Evolutionary conservation across 64 coral and sea anemone species (phyloP).

Genomic region (Montipora cactus): DNA sequence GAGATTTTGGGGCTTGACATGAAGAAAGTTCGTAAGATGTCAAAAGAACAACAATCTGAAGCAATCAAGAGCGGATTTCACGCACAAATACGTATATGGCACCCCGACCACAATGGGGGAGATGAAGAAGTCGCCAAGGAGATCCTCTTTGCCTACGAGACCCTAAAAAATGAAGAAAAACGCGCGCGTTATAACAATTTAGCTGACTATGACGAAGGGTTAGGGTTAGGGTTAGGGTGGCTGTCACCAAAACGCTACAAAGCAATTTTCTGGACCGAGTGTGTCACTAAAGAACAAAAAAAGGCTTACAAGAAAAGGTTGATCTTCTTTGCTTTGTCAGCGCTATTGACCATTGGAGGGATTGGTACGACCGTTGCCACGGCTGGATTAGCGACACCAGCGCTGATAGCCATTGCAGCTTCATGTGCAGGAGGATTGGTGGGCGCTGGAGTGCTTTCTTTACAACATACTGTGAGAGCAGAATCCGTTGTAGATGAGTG

Average conservation of each 20-base stretch:
- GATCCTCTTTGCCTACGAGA: slow-evolving; percentile 44
- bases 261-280: slow-evolving; percentile 70
- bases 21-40: slow-evolving; percentile 47
- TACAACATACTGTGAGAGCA: neutral
- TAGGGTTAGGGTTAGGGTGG: too few species aligned
- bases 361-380: neutral
- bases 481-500: slow-evolving; percentile 42
- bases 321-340: neutral
- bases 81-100: slow-evolving; percentile 63
- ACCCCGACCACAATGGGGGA: slow-evolving; percentile 69
- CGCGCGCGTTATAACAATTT: slow-evolving; percentile 62
- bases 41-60: slow-evolving; percentile 5
- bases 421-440: slow-evolving; percentile 16
- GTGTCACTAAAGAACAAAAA: slow-evolving; percentile 60
- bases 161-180: slow-evolving; percentile 43
- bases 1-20: slow-evolving; percentile 68
- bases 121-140: slow-evolving; percentile 67
- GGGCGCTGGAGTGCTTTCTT: slow-evolving; percentile 38
- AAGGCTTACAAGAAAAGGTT: slow-evolving; percentile 16
- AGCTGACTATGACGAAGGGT: slow-evolving; percentile 62
- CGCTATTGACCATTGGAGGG: neutral
- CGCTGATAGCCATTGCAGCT: neutral
- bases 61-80: slow-evolving; percentile 37
- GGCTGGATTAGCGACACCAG: slow-evolving; percentile 48
- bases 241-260: neutral